Percentiles rank a stretch among this genome's conserved stretches.
Evolutionary conservation across 1,140 invertebrate species (phyloP).

Genomic region (Drosophila nebulosa): DNA sequence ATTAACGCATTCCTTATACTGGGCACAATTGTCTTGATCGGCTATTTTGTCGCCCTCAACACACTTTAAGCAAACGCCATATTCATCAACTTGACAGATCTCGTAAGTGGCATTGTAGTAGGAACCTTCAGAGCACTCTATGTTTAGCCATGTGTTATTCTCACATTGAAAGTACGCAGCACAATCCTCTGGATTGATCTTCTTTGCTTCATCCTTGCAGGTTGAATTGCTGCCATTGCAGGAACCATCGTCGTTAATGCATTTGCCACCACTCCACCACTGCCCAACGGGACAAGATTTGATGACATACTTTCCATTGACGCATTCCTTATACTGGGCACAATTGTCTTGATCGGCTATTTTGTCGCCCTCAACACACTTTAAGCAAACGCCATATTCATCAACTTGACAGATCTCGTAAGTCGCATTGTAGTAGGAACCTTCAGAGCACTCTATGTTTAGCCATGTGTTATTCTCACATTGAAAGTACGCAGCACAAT

Average conservation of each 20-base stretch:
- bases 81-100: not conserved
- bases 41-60: constrained; percentile 2
- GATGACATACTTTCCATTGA: constrained; percentile 12
- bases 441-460: not conserved
- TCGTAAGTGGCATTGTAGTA: not conserved
- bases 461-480: constrained; percentile 17
- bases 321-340: constrained; percentile 25
- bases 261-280: constrained; percentile 22
- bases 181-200: constrained; percentile 10
- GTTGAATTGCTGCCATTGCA: constrained; percentile 20
- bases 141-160: not conserved
- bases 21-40: constrained; percentile 20
- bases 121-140: not conserved
- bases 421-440: not conserved
- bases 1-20: constrained; percentile 17
- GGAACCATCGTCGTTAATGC: constrained; percentile 21
- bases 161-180: constrained; percentile 13
- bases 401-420: not conserved
- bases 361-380: constrained; percentile 22
- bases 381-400: constrained; percentile 4
- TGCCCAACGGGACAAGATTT: constrained; percentile 2
- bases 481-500: constrained; percentile 19
- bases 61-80: constrained; percentile 29
- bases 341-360: constrained; percentile 10
- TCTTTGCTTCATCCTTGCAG: not conserved